Evolutionary conservation across 2,888 invertebrate species (phyloP), one percentile per base, ranked within the genome.

Genomic region (Tetranychus piercei): DNA sequence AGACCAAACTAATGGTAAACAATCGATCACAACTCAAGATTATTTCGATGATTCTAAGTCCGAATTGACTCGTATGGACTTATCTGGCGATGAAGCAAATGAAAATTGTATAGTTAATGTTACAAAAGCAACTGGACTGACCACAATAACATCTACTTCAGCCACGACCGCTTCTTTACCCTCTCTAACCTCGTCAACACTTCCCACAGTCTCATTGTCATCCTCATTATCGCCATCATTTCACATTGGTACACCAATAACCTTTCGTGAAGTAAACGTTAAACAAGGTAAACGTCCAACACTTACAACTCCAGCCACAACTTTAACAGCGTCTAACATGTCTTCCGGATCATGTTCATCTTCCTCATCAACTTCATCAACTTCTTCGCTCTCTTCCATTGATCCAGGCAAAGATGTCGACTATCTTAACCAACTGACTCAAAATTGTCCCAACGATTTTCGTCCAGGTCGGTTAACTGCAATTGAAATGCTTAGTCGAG

Each of bases 401-500:
- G 20, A 23, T 20, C 69, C 34, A 9, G 55, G 55, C 15, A 55
- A 55, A 55, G 55, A 55, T 55, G 55, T 55, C 15, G 55, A 55
- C 15, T 55, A 55, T 55, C 55, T 55, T 15, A 55, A 55, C 3
- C 55, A 55, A 55, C 55, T 55, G 55, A 15, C 55, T 15, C 55
- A 55, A 55, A 55, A 71, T n/a, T 71, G 64, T n/a, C 78, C 79
- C 65, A 77, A 76, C 6, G 78, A 78, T 74, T 78, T 78, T 72
- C 43, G 79, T 18, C 78, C 78, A 1, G 66, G 78, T 55, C 55
- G 55, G 11, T 73, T 77, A 0, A 75, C 73, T n/a, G 75, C 78
- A 0, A 44, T 85, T 71, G 93, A 94, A 79, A 91, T 95, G 85
- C 84, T 96, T 69, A 87, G 89, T 15, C 88, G 91, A 78, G 84